phyloP scores from a whole-genome alignment of 2,888 invertebrate genomes.

The Notodonta dromedarius region DNA sequence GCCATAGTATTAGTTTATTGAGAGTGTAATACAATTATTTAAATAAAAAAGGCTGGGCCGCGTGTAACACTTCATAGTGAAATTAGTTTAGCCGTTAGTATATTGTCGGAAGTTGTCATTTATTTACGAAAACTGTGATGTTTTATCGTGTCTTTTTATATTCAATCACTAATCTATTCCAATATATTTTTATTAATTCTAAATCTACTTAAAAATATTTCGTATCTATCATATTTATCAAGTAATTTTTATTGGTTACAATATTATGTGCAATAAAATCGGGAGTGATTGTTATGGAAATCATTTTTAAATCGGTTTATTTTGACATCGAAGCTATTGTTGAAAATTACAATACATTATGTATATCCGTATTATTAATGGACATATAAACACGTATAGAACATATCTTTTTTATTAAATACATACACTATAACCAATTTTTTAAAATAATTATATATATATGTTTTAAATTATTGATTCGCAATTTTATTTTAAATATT shows the following conservation, averaged over 20 bases:
- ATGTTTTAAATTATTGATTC: too few relatives aligned
- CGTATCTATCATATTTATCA: not conserved
- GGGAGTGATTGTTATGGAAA: not conserved
- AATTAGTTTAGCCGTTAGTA: slow-evolving; percentile 26
- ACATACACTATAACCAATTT: too few relatives aligned
- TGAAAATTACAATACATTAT: not conserved
- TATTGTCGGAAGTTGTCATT: slow-evolving; percentile 8
- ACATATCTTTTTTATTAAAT: too few relatives aligned
- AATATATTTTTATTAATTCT: not conserved
- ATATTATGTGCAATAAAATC: slow-evolving; percentile 3
- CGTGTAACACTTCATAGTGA: slow-evolving; percentile 55
- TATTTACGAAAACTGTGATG: slow-evolving; percentile 45
- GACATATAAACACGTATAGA: too few relatives aligned
- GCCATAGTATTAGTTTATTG: slow-evolving; percentile 18
- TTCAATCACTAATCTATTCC: slow-evolving; percentile 1
- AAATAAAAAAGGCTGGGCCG: slow-evolving; percentile 66
- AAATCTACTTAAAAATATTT: slow-evolving; percentile 1
- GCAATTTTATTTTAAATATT: not conserved
- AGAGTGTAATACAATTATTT: slow-evolving; percentile 2
- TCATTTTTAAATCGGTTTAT: not conserved
- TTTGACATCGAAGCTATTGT: not conserved
- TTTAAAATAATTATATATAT: too few relatives aligned
- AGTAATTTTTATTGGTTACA: not conserved
- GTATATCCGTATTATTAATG: too few relatives aligned
- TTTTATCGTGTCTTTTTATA: slow-evolving; percentile 20